Base-by-base conservation (phyloP, 1,140 invertebrate species). In the Cherax quadricarinatus region DNA sequence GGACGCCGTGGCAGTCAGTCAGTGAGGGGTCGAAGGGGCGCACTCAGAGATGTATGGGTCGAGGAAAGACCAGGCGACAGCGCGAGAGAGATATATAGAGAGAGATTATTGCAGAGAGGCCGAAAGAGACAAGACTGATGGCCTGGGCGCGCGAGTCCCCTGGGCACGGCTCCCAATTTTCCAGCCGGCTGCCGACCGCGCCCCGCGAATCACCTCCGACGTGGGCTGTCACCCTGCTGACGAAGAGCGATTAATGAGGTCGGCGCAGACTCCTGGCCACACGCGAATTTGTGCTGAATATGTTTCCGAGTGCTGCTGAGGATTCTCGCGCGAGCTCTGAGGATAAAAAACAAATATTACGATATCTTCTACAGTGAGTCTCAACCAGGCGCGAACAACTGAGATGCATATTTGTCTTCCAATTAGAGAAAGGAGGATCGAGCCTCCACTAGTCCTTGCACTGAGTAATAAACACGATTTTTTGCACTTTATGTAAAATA, bases 201-300 rank as follows among this genome's bases (percentile, higher is more conserved):
- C 88, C 88, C 88, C 80, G 48, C 88, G 88, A 89, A 89, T 89
- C 88, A 84, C 88, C 88, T 73, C 81, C 88, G 81, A 84, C 88
- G 88, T 89, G 88, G 62, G 80, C 88, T 89, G 88, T 89, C 88
- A 89, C 88, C 81, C 88, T 48, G 75, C 81, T 89, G 88, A 89
- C 88, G 88, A 89, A 89, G 88, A 89, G 16, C 60, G 88, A 89
- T 89, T 89, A 89, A 89, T 89, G 88, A 89, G 84, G 80, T 9
- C 66, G 62, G 49, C 18, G 49, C n/a, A 75, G 81, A 83, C 60
- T 53, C 75, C 70, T 57, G 14, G 75, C 73, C 24, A 4, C 81
- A n/a, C 21, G 49, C 51, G 81, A 24, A 60, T 30, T 75, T 30
- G 30, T 75, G 70, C n/a, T 21, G 21, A 21, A 70, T 70, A 70